These are phyloP conservation scores for Fregetta grallaria DNA, from an alignment of 2,113 vertebrate species.

Conservation along the genomic window DNA sequence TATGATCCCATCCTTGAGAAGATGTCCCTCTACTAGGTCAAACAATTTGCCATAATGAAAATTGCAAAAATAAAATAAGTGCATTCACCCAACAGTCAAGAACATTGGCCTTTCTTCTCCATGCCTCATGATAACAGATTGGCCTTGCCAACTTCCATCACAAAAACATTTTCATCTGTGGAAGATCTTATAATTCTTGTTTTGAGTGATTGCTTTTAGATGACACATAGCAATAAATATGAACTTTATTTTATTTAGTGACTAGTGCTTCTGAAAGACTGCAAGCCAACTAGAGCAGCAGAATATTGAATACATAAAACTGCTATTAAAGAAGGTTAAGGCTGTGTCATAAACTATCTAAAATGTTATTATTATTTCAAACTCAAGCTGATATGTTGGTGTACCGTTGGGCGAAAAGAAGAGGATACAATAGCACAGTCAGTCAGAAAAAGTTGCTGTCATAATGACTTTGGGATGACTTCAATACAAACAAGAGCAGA, in stretches of 20 bases:
- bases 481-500: not conserved
- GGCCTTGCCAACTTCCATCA: slow-evolving; percentile 49
- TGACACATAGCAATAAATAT: slow-evolving; percentile 44
- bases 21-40: slow-evolving; percentile 55
- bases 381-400: not conserved
- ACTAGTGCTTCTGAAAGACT: slow-evolving; percentile 28
- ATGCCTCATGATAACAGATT: slow-evolving; percentile 32
- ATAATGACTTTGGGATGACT: slow-evolving; percentile 3
- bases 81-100: slow-evolving; percentile 47
- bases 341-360: slow-evolving; percentile 55
- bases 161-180: slow-evolving; percentile 59
- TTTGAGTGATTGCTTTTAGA: slow-evolving; percentile 65
- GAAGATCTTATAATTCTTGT: slow-evolving; percentile 57
- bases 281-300: not conserved
- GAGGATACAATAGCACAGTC: not conserved
- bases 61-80: slow-evolving; percentile 46
- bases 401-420: not conserved
- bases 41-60: slow-evolving; percentile 65
- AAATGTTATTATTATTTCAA: slow-evolving; percentile 56
- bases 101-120: slow-evolving; percentile 17
- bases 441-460: not conserved
- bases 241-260: slow-evolving; percentile 59
- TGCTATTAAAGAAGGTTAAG: slow-evolving; percentile 57
- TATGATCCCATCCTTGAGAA: slow-evolving; percentile 52
- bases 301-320: slow-evolving; percentile 32